Evolutionary conservation across 2,797 vertebrate genomes (phyloP), one percentile per base, ranked within the genome.

Genomic region (Sparidentex hasta): DNA sequence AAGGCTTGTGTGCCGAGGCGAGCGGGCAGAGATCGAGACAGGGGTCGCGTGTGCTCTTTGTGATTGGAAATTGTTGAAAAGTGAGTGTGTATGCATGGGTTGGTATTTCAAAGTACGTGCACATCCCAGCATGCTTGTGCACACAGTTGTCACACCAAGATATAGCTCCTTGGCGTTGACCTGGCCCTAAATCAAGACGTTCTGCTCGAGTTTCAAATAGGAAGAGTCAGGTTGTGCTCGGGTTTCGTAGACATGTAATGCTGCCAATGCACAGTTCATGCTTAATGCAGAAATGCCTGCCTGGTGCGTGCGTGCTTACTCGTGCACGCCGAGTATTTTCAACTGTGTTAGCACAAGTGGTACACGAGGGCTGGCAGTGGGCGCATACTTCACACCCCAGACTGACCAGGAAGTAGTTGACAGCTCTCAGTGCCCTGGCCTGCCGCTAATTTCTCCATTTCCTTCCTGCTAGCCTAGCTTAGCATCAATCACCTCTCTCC

Each of bases 321-420:
- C 25, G 25, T 72, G 25, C 61, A 41, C 48, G 25, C 61, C 48
- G 14, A 13, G 21, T 29, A 38, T 76, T 75, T 80, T 41, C 8
- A 61, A 43, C 67, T 68, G 78, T 43, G 55, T 25, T 9, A 56
- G 51, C 44, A 51, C 11, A 84, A 72, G 79, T 66, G 71, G 78
- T 74, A 38, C 78, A 52, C 21, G 57, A 61, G 69, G 76, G 71
- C 68, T 91, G 89, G 92, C 87, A 89, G 62, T 52, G 65, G 71
- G 78, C 41, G 61, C 85, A 91, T 88, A 93, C 93, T 94, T 95
- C 94, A 95, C 94, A 94, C 94, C 92, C 87, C 85, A 86, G 83
- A 87, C 79, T 87, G 81, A 94, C 87, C 94, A 94, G 95, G 95
- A 96, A 95, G 94, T 94, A 95, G 88, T 95, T 95, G 94, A 94